Conservation (phyloP, 2,113 vertebrate genomes). For the Puntigrus tetrazona region DNA sequence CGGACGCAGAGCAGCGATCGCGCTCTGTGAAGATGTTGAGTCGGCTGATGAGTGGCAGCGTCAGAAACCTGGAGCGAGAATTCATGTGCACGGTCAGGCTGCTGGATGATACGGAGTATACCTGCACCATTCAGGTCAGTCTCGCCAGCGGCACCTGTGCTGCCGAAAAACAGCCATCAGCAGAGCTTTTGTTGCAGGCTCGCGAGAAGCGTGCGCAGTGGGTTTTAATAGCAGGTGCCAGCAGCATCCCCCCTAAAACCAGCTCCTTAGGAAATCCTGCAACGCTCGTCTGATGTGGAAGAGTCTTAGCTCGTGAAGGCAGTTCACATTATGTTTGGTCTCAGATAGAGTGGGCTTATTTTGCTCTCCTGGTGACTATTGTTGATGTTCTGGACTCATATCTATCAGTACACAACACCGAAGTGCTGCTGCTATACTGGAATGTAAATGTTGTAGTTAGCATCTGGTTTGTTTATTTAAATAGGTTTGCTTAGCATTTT, state of each 20-base stretch:
- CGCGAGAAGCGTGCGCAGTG: slow-evolving; percentile 32
- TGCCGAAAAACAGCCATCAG: slow-evolving; percentile 3
- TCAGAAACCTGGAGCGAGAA: slow-evolving; percentile 93
- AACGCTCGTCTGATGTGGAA: neutral
- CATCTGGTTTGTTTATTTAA: neutral
- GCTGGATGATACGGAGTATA: slow-evolving; percentile 96
- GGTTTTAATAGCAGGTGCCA: slow-evolving; percentile 30
- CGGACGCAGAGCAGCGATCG: slow-evolving; percentile 68
- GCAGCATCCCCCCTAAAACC: slow-evolving; percentile 19
- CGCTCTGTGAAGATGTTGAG: slow-evolving; percentile 88
- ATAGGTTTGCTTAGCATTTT: neutral
- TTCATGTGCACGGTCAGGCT: slow-evolving; percentile 94
- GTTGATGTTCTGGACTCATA: slow-evolving; percentile 7
- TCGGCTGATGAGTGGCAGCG: slow-evolving; percentile 94
- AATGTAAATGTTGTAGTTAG: slow-evolving; percentile 7
- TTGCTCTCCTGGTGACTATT: neutral
- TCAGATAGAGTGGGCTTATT: neutral
- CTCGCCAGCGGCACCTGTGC: slow-evolving; percentile 2
- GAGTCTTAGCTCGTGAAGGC: neutral
- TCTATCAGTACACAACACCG: neutral
- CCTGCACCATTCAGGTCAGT: slow-evolving; percentile 83
- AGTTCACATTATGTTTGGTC: neutral
- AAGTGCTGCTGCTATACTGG: slow-evolving; percentile 2
- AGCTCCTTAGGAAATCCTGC: neutral
- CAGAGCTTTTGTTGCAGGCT: slow-evolving; percentile 40